Evolutionary conservation across 2,888 invertebrate genomes (phyloP).

Genomic region (Uloborus plumipes): DNA sequence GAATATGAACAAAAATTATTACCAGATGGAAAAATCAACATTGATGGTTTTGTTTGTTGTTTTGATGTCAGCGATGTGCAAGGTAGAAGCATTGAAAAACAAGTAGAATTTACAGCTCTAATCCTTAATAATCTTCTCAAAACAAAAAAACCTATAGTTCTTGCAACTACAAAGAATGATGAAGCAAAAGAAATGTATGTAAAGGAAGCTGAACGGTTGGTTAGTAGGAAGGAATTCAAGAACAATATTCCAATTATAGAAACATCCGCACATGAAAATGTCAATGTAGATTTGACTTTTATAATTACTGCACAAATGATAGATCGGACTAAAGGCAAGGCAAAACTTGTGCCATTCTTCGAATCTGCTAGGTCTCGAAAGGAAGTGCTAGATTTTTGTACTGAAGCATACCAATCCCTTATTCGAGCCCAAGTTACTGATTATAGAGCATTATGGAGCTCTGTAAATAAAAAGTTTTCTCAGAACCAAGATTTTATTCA

Average conservation of each 20-base stretch:
- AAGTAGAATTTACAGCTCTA: constrained; percentile 84
- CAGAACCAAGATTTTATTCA: constrained; percentile 90
- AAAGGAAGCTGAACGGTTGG: constrained; percentile 88
- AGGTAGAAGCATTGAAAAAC: constrained; percentile 90
- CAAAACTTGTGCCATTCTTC: constrained; percentile 77
- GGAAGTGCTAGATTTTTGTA: constrained; percentile 89
- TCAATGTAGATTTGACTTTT: constrained; percentile 91
- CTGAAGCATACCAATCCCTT: constrained; percentile 89
- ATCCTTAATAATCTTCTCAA: constrained; percentile 87
- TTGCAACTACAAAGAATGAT: constrained; percentile 96
- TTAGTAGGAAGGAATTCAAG: constrained; percentile 91
- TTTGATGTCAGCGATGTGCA: constrained; percentile 96
- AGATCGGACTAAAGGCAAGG: constrained; percentile 86
- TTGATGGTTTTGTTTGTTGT: constrained; percentile 95
- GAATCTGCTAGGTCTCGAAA: constrained; percentile 89
- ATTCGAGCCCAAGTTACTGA: constrained; percentile 80
- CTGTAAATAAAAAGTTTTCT: constrained; percentile 86
- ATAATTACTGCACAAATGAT: constrained; percentile 91
- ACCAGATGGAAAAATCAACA: constrained; percentile 90
- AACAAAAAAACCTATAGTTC: constrained; percentile 93
- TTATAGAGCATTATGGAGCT: constrained; percentile 86
- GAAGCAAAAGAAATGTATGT: constrained; percentile 89
- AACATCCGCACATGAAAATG: constrained; percentile 94
- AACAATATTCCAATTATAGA: constrained; percentile 87
- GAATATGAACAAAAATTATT: constrained; percentile 94